These are phyloP conservation scores for Apaloderma vittatum DNA, from an alignment of 2,113 vertebrate species.

Conservation along the genomic window DNA sequence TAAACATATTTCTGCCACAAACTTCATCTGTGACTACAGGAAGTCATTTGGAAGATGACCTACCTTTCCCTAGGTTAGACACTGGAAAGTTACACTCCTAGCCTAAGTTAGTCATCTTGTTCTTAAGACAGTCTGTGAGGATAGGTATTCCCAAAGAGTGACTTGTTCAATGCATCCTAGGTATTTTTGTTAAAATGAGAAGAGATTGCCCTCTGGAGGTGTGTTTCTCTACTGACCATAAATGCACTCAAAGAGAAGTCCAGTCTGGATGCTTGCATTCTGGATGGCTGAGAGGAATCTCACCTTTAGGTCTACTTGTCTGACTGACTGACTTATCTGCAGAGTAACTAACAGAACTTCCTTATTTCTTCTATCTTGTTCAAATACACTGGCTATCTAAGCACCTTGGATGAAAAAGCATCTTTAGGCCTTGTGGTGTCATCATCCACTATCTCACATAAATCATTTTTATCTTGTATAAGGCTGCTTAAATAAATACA, in stretches of 20 bases:
- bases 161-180: neutral
- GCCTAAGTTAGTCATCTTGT: neutral
- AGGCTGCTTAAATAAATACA: neutral
- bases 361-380: neutral
- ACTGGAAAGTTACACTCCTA: neutral
- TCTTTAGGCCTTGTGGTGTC: neutral
- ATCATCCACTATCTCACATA: neutral
- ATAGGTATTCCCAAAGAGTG: neutral
- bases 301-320: neutral
- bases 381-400: neutral
- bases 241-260: neutral
- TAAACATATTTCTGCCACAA: neutral
- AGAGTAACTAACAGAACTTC: neutral
- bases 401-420: neutral
- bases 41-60: neutral
- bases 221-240: neutral
- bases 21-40: neutral
- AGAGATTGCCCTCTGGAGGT: constrained; percentile 63
- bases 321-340: neutral
- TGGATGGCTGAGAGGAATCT: neutral
- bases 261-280: neutral
- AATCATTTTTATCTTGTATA: neutral
- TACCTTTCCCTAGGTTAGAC: neutral
- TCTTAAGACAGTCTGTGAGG: neutral
- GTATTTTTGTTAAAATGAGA: constrained; percentile 4